phyloP scores from a whole-genome alignment of 2,888 invertebrate genomes.

The Eumacrocentrus americanus region DNA sequence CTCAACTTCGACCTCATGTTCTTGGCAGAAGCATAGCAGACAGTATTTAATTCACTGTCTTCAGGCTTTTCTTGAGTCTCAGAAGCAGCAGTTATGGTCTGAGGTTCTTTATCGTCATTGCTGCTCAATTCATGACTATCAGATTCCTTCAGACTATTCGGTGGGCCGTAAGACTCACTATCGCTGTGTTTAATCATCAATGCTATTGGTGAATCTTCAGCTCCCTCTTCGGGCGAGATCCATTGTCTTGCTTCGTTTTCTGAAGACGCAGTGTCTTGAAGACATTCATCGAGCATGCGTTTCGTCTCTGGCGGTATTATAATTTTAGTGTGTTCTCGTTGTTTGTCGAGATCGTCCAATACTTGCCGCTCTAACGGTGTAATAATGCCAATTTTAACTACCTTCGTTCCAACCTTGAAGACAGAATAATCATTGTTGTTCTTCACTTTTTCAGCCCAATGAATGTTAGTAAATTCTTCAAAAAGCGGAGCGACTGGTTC shows the following conservation, averaged over 20 bases:
- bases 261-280: background rate
- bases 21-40: too few species aligned
- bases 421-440: too few species aligned
- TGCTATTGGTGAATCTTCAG: background rate
- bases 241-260: background rate
- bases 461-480: too few species aligned
- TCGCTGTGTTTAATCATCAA: too few species aligned
- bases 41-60: too few species aligned
- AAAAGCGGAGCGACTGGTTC: background rate
- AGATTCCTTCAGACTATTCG: too few species aligned
- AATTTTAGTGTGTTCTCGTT: background rate
- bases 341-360: conserved; percentile 6
- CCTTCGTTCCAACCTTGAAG: background rate
- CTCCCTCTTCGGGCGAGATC: background rate
- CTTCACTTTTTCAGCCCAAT: too few species aligned
- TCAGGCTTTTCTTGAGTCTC: too few species aligned
- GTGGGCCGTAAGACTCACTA: too few species aligned
- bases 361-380: conserved; percentile 17
- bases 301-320: background rate
- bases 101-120: too few species aligned
- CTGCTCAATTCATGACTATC: too few species aligned
- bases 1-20: background rate
- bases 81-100: too few species aligned
- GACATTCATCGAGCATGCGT: background rate
- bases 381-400: conserved; percentile 1